Conservation (phyloP, 1,140 invertebrate species). For the Mya arenaria region DNA sequence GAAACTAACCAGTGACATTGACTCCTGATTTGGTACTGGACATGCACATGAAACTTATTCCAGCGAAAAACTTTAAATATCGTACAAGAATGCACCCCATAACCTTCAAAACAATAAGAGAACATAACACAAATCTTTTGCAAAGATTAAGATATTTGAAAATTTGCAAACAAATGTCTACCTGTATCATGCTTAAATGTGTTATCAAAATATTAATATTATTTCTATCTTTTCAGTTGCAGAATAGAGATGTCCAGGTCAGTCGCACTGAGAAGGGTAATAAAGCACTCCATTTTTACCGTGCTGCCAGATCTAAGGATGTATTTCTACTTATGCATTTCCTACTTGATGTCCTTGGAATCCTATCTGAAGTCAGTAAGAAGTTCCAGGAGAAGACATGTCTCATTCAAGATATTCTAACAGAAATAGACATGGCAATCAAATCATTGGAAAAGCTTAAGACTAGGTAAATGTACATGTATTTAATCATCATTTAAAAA, state of each 20-base stretch:
- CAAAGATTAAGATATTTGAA: too few species aligned
- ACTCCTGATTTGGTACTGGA: too few species aligned
- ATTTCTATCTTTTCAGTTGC: neutral
- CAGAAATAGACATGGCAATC: neutral
- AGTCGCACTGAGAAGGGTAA: conserved; percentile 14
- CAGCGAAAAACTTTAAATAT: too few species aligned
- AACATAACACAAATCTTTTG: too few species aligned
- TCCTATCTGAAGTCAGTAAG: conserved; percentile 2
- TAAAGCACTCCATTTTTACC: neutral
- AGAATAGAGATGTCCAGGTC: conserved; percentile 12
- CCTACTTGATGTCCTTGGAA: conserved; percentile 1
- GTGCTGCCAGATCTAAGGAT: neutral
- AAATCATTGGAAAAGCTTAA: neutral
- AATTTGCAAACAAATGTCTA: too few species aligned
- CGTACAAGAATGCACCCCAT: too few species aligned
- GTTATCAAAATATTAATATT: neutral
- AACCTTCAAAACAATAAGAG: too few species aligned
- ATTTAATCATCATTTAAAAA: too few species aligned
- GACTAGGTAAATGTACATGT: neutral
- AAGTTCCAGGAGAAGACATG: conserved; percentile 14
- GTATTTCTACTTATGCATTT: conserved; percentile 14
- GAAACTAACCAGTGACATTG: too few species aligned
- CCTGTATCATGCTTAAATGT: too few species aligned
- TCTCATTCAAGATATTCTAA: neutral
- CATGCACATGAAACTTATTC: too few species aligned